These are phyloP conservation scores for Lytechinus pictus DNA, from an alignment of 35 echinoderm and acorn worm genomes.

Conservation along the genomic window DNA sequence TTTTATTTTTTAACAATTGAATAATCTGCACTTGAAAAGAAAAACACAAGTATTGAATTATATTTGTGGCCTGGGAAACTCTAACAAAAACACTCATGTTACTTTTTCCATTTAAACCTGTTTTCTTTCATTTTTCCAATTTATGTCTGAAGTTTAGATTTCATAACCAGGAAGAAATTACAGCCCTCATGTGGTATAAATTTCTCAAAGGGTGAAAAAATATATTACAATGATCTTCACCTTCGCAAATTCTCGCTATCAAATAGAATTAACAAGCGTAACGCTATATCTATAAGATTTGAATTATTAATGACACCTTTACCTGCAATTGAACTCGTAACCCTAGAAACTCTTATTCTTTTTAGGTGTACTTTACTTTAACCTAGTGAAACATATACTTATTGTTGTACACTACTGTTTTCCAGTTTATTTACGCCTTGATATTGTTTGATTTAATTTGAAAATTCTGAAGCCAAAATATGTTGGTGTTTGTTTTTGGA, in stretches of 20 bases:
- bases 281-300: too few species aligned
- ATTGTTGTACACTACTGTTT: background rate
- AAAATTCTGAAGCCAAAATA: too few species aligned
- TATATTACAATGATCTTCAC: background rate
- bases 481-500: too few species aligned
- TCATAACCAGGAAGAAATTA: background rate
- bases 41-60: background rate
- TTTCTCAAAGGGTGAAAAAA: background rate
- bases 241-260: background rate
- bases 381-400: background rate
- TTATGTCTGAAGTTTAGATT: background rate
- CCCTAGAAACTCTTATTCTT: background rate
- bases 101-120: background rate
- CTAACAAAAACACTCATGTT: background rate
- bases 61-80: background rate
- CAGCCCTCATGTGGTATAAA: background rate
- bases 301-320: background rate
- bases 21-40: background rate
- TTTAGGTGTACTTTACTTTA: background rate
- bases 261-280: background rate
- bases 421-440: too few species aligned
- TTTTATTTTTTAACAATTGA: background rate
- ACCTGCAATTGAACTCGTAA: background rate
- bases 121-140: too few species aligned
- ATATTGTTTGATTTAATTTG: too few species aligned